phyloP scores from a whole-genome alignment of 2,888 invertebrate genomes.

The Brachyopa scutellaris region DNA sequence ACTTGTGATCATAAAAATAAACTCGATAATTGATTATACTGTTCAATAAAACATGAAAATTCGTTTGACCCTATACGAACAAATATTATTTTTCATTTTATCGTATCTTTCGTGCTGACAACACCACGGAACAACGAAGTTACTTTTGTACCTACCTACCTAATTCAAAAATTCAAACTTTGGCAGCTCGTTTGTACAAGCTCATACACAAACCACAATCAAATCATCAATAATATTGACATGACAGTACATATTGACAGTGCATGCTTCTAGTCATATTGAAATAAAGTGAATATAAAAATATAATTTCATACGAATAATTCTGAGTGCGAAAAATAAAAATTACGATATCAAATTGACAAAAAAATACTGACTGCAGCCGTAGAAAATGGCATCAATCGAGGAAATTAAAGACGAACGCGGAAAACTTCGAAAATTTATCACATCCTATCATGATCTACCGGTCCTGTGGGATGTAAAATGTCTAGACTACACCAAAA shows the following conservation, averaged over 20 bases:
- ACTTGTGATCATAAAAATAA: constrained; percentile 26
- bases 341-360: constrained; percentile 2
- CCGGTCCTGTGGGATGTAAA: constrained; percentile 80
- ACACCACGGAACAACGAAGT: background rate
- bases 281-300: constrained; percentile 11
- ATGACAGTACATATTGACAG: constrained; percentile 45
- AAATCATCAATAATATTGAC: constrained; percentile 54
- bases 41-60: constrained; percentile 48
- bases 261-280: background rate
- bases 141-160: no score
- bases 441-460: constrained; percentile 65
- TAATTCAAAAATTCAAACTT: no score
- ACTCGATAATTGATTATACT: constrained; percentile 39
- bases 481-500: constrained; percentile 79
- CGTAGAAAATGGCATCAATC: constrained; percentile 5
- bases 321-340: background rate
- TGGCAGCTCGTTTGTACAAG: no score
- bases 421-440: constrained; percentile 46
- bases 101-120: background rate
- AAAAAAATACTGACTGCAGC: constrained; percentile 7
- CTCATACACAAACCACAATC: constrained; percentile 27
- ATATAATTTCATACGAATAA: background rate
- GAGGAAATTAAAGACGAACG: constrained; percentile 34
- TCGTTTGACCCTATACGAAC: background rate
- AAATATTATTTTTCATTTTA: background rate